Base-by-base conservation (phyloP, 1,140 invertebrate genomes). In the Drosophila sechellia region DNA sequence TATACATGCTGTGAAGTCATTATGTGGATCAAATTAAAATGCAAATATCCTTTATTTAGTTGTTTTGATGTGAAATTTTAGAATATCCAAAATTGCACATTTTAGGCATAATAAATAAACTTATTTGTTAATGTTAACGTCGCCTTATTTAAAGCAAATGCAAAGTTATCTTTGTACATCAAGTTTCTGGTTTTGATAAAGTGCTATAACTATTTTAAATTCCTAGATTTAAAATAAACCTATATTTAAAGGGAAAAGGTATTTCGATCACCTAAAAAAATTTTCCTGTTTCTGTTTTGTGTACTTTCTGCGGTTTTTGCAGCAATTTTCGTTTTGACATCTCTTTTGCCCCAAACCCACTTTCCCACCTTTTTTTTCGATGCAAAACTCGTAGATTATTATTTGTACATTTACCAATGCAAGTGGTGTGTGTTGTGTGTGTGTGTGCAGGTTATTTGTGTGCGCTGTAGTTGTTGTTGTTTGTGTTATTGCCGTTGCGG, bases 271-370 rank as follows among this genome's bases (percentile, higher is more conserved):
- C 34, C 17, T 17, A 5, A 1, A n/a, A 39, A 13, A 11, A 17
- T 22, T 48, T 49, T 42, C 52, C 17, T 31, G 48, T 75, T 61
- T n/a, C 74, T 70, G 37, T 74, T 52, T 39, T 54, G 58, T 81
- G 50, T 60, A 71, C 31, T 66, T 52, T 70, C 54, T 86, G 75
- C 35, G 83, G 69, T 66, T 75, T 68, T 45, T 81, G 65, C 66
- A 53, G 83, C 79, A 79, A 83, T 76, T 87, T 85, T 70, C 59
- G 65, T 79, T 86, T 78, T 81, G 74, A 86, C 83, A 87, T 81
- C 63, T 56, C 78, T 65, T 64, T 86, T 54, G 54, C 68, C 37
- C 39, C 50, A 59, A 59, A 59, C 60, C 39, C 49, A 69, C 49
- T 45, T 45, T 54, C 55, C 17, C 20, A 15, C n/a, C 34, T n/a